Conservation (phyloP, 2,888 invertebrate genomes). For the Oscheius sp. region DNA sequence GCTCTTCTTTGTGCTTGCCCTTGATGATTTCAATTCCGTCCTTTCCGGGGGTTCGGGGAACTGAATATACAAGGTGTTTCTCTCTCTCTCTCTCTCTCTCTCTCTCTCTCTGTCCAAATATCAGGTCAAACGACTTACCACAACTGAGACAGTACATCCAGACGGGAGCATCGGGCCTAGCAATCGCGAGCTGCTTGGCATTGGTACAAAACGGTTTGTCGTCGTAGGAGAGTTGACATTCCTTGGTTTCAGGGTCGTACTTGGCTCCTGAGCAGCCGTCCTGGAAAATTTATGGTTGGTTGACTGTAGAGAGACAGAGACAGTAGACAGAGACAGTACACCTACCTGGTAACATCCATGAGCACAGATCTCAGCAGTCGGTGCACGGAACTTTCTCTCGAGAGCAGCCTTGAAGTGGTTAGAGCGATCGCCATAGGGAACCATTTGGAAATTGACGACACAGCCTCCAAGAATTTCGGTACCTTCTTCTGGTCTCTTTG, state of each 20-base stretch:
- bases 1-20: conserved; percentile 16
- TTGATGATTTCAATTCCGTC: conserved; percentile 21
- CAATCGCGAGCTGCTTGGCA: conserved; percentile 46
- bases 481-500: not conserved
- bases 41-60: conserved; percentile 46
- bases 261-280: conserved; percentile 67
- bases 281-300: conserved; percentile 34
- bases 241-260: conserved; percentile 50
- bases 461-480: conserved; percentile 45
- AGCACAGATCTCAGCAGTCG: conserved; percentile 62
- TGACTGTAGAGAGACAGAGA: not conserved
- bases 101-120: too few relatives aligned
- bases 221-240: conserved; percentile 63
- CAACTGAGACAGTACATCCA: conserved; percentile 68
- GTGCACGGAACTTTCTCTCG: conserved; percentile 49
- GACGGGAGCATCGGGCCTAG: conserved; percentile 42
- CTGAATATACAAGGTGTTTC: conserved; percentile 22
- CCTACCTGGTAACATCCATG: conserved; percentile 62
- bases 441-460: conserved; percentile 64
- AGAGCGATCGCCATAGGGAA: conserved; percentile 49
- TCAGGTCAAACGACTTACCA: conserved; percentile 39
- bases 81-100: too few relatives aligned
- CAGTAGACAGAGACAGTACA: not conserved
- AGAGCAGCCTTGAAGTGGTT: conserved; percentile 58
- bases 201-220: conserved; percentile 60